Base-by-base conservation (phyloP, 1,140 invertebrate species). In the Ceratitis capitata region DNA sequence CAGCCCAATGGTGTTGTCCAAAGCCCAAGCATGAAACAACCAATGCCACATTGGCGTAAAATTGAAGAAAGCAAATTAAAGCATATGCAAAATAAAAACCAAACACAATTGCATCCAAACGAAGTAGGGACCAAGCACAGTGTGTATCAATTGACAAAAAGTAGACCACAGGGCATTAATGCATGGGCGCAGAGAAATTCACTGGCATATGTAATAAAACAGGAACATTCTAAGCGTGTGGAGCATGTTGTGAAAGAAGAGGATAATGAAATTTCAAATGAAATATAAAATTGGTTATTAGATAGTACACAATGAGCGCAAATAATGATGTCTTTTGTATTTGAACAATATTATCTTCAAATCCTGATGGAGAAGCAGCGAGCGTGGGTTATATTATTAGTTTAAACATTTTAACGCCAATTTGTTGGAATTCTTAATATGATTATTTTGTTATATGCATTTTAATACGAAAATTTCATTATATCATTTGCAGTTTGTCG, bases 21-120 rank as follows among this genome's bases (percentile, higher is more conserved):
- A 35, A 16, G 32, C 0, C 61, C 10, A n/a, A 7, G 4, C 19
- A 7, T n/a, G n/a, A 78, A 45, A 35, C 42, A 56, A 10, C 56
- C n/a, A 35, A 14, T 83, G 29, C 84, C 83, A 10, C 83, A 85
- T 85, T 82, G 74, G 83, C 69, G 32, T 32, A 85, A 86, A 78
- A 45, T 85, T 35, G 82, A 84, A 51, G 53, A 86, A 23, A 74
- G 26, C 53, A 32, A 58, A 23, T 47, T 78, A 9, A 78, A 45
- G 26, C 45, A 45, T 4, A 78, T 49, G 32, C 6, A 56, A 64
- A 32, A 49, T 2, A 83, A 32, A 47, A 74, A 85, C 14, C 29
- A 85, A 39, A 42, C 35, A 39, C 49, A 78, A 16, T 51, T 26
- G 26, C 23, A 82, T 14, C 16, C 39, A 4, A 32, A 16, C 3